Percentiles rank a stretch among this genome's conserved stretches.
Conservation (phyloP, 1,140 invertebrate species). For the Trinorchestia longiramus region DNA sequence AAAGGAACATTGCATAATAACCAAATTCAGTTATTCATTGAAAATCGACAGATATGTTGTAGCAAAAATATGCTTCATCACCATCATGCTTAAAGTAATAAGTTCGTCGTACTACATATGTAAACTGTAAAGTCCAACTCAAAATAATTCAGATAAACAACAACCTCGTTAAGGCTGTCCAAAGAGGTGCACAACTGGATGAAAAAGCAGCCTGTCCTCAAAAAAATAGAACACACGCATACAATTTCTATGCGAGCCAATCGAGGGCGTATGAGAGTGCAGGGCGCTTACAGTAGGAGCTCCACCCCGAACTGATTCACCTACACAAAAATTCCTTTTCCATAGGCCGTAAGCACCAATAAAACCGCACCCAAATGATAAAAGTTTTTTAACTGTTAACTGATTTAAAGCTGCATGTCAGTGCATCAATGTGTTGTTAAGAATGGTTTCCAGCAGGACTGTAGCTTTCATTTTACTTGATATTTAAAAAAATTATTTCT, state of each 20-base stretch:
- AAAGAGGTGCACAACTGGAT: neutral
- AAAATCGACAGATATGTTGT: neutral
- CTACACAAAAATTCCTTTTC: constrained; percentile 32
- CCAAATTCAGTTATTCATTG: neutral
- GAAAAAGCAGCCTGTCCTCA: neutral
- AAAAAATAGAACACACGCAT: neutral
- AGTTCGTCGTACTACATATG: neutral
- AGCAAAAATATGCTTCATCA: neutral
- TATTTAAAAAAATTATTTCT: neutral
- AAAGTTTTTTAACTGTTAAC: neutral
- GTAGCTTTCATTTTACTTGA: neutral
- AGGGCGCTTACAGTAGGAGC: constrained; percentile 15
- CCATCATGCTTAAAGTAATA: neutral
- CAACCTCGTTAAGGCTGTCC: neutral
- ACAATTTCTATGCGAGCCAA: neutral
- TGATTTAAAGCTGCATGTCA: neutral
- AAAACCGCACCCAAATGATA: neutral
- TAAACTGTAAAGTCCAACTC: neutral
- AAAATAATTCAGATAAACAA: neutral
- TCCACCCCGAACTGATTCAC: constrained; percentile 21
- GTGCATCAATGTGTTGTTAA: neutral
- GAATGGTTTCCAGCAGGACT: neutral
- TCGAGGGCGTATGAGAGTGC: neutral
- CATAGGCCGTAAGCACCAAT: neutral
- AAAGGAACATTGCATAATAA: neutral